phyloP scores from a whole-genome alignment of 2,797 vertebrate genomes.

The Atherinosoma microstoma region DNA sequence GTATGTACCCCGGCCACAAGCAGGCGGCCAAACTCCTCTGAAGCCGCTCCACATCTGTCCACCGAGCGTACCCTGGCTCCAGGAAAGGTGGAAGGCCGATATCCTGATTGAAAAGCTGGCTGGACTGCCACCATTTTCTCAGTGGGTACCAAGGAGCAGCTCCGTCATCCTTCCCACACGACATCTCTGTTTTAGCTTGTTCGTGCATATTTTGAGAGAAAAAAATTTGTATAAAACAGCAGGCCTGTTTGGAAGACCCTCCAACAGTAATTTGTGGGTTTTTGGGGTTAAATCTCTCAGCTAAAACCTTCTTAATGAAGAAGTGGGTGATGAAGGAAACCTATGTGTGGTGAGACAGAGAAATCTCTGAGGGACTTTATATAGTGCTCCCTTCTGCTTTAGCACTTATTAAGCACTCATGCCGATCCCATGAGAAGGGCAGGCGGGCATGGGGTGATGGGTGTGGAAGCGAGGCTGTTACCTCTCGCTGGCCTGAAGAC shows the following conservation, averaged over 20 bases:
- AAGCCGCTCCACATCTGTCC: conserved; percentile 71
- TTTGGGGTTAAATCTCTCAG: conserved; percentile 10
- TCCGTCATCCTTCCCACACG: conserved; percentile 42
- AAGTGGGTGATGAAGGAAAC: conserved; percentile 35
- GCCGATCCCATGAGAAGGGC: conserved; percentile 67
- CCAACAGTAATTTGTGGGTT: conserved; percentile 13
- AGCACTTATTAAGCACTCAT: conserved; percentile 74
- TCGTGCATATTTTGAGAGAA: conserved; percentile 44
- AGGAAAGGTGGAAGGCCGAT: conserved; percentile 72
- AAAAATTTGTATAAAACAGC: conserved; percentile 2
- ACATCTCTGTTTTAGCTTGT: conserved; percentile 50
- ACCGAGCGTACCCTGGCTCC: conserved; percentile 63
- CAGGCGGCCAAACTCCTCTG: conserved; percentile 66
- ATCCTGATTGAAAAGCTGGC: conserved; percentile 71
- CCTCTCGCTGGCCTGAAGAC: conserved; percentile 61
- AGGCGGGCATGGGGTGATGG: conserved; percentile 73
- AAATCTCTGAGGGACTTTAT: conserved; percentile 70
- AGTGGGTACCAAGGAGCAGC: conserved; percentile 59
- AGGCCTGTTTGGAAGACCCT: conserved; percentile 1
- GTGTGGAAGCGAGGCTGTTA: conserved; percentile 53
- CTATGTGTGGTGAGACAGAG: conserved; percentile 37
- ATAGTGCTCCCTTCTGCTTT: conserved; percentile 67
- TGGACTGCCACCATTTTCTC: conserved; percentile 71
- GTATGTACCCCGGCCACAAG: conserved; percentile 72
- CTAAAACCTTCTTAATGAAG: conserved; percentile 41